Percentiles rank a stretch among this genome's conserved stretches.
Conservation (phyloP, 2,888 invertebrate genomes). For the Caenorhabditis sp. region DNA sequence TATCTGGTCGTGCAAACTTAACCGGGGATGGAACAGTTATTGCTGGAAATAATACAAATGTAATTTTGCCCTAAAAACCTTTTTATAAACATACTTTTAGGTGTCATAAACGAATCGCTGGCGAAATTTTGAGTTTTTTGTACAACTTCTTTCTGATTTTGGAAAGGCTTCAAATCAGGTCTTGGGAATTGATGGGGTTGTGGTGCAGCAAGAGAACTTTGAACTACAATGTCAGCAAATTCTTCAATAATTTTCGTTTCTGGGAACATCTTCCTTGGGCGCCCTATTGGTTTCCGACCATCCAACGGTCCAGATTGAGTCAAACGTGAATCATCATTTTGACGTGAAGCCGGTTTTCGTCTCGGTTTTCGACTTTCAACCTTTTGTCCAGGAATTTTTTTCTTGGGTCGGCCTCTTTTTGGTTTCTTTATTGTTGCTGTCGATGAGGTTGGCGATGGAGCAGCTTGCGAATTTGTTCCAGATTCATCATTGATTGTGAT, state of each 20-base stretch:
- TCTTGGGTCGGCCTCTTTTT: not conserved
- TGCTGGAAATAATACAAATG: no score
- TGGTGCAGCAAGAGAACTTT: not conserved
- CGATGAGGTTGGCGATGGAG: no score
- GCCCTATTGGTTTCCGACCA: not conserved
- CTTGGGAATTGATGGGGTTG: slow-evolving; percentile 5
- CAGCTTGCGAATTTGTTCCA: not conserved
- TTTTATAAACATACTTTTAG: not conserved
- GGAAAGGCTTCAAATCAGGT: slow-evolving; percentile 5
- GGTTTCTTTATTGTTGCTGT: no score
- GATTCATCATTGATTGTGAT: not conserved
- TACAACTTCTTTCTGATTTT: not conserved
- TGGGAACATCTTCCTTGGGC: not conserved
- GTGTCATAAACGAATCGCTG: not conserved
- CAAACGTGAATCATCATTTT: not conserved
- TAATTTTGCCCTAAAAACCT: not conserved
- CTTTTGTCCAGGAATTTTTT: not conserved
- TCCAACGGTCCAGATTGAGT: not conserved
- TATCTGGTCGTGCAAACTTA: slow-evolving; percentile 3
- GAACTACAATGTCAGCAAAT: not conserved
- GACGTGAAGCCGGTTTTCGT: not conserved
- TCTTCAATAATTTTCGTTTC: not conserved
- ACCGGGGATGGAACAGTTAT: not conserved
- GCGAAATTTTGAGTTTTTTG: not conserved
- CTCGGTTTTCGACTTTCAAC: not conserved